Percentiles rank a stretch among this genome's conserved stretches.
These are phyloP conservation scores for Hapalemur alaotrensis DNA, from an alignment of 2,797 vertebrate species.

Conservation along the genomic window DNA sequence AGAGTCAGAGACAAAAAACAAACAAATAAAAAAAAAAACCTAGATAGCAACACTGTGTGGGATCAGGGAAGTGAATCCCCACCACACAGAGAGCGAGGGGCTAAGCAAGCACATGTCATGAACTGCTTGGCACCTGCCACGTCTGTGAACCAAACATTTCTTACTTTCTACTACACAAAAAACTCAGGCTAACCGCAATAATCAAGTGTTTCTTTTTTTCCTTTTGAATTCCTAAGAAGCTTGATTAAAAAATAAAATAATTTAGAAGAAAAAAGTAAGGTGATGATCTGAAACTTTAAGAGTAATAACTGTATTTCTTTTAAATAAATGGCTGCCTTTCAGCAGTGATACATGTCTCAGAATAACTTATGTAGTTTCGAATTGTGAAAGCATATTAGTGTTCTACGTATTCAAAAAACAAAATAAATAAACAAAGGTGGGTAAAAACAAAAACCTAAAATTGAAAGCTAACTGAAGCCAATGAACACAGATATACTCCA, in stretches of 20 bases:
- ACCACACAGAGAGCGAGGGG: neutral
- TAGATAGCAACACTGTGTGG: neutral
- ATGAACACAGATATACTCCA: neutral
- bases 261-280: neutral
- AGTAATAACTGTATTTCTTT: neutral
- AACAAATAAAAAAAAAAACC: neutral
- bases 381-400: neutral
- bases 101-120: neutral
- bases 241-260: neutral
- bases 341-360: neutral
- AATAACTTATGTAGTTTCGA: neutral
- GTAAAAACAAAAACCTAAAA: neutral
- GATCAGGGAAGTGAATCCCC: neutral
- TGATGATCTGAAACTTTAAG: neutral
- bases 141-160: neutral
- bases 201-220: neutral
- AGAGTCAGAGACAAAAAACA: neutral
- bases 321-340: slow-evolving; percentile 2
- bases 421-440: neutral
- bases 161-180: neutral
- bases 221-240: slow-evolving; percentile 31
- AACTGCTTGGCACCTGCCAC: neutral
- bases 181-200: neutral
- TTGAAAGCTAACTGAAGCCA: slow-evolving; percentile 24
- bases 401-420: neutral